Conservation (phyloP, 1,140 invertebrate species). For the Ylistrum balloti region DNA sequence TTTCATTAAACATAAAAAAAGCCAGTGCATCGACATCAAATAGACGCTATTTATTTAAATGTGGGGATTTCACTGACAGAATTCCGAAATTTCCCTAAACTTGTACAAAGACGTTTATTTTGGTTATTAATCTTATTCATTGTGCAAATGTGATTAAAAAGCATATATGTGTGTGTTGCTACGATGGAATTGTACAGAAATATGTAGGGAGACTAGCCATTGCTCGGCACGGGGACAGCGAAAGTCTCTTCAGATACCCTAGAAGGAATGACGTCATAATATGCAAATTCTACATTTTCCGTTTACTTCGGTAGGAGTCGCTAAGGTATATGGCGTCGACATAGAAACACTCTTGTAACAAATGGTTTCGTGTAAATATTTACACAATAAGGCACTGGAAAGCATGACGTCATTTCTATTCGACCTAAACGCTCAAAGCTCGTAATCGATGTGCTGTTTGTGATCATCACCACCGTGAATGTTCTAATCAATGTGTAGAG, state of each 20-base stretch:
- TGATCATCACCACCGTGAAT: not conserved
- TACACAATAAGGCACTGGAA: conserved; percentile 13
- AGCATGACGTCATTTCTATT: conserved; percentile 24
- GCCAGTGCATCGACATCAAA: conserved; percentile 15
- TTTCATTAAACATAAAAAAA: not conserved
- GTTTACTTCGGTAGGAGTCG: conserved; percentile 2
- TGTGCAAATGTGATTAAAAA: conserved; percentile 39
- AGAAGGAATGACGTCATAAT: conserved; percentile 34
- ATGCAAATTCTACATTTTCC: conserved; percentile 35
- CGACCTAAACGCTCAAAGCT: conserved; percentile 6
- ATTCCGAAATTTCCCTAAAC: conserved; percentile 38
- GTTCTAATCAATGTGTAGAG: conserved; percentile 9
- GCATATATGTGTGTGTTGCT: conserved; percentile 38
- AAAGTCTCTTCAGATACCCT: not conserved
- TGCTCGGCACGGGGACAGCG: conserved; percentile 19
- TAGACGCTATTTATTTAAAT: conserved; percentile 40
- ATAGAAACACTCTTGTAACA: not conserved
- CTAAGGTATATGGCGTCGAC: not conserved
- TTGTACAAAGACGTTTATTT: conserved; percentile 35
- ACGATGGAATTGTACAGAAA: conserved; percentile 18
- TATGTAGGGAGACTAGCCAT: conserved; percentile 12
- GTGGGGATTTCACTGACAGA: conserved; percentile 14
- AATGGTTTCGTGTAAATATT: conserved; percentile 21
- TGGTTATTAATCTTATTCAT: conserved; percentile 30
- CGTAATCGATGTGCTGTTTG: not conserved